These are phyloP conservation scores for Himantopus leucocephalus DNA, from an alignment of 2,113 vertebrate genomes.

Conservation along the genomic window DNA sequence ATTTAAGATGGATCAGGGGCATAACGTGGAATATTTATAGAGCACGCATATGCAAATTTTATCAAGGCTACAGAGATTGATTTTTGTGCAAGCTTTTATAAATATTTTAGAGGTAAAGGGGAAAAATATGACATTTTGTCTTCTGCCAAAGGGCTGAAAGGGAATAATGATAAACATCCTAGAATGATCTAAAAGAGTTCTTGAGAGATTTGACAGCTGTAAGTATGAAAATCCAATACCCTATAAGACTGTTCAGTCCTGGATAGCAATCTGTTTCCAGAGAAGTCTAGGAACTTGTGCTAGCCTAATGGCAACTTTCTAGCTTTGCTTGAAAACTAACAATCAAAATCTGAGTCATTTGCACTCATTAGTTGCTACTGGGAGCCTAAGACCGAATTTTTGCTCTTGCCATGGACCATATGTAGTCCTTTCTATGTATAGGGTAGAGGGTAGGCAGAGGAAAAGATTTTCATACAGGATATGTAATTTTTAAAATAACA, in stretches of 20 bases:
- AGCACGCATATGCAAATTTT: neutral
- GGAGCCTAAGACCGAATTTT: neutral
- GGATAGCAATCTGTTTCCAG: neutral
- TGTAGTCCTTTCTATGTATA: neutral
- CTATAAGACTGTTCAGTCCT: neutral
- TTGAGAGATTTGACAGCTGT: neutral
- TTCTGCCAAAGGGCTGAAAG: neutral
- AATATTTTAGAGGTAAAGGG: neutral
- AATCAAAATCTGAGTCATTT: neutral
- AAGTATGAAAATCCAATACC: neutral
- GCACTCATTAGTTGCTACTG: neutral
- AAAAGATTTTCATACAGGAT: neutral
- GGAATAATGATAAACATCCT: neutral
- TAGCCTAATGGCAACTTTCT: neutral
- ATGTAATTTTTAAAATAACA: neutral
- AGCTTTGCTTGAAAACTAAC: neutral
- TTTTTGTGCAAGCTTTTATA: constrained; percentile 10
- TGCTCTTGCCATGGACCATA: neutral
- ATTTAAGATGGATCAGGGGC: neutral
- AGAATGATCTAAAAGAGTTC: neutral
- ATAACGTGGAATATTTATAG: neutral
- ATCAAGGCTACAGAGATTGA: neutral
- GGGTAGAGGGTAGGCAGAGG: neutral
- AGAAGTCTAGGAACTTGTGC: neutral
- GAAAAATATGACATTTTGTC: neutral